A percentile compares a stretch with the other conserved stretches of the same genome.
Conservation (phyloP, 2,113 vertebrate genomes). For the Siniperca chuatsi region DNA sequence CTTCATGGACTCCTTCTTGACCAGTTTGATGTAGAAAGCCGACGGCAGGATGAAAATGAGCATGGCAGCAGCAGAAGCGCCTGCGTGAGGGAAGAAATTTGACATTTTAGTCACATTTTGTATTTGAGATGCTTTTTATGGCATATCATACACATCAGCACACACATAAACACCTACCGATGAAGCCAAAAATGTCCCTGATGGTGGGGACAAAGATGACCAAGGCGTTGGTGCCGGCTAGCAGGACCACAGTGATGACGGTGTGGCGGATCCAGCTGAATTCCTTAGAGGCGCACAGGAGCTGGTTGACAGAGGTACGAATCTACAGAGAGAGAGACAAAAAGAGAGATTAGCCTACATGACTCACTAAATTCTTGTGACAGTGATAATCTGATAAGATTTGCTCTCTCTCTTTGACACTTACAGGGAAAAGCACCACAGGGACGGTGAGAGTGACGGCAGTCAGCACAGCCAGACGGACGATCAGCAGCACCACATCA, state of each 20-base stretch:
- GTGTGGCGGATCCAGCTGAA: conserved; percentile 94
- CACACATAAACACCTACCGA: conserved; percentile 80
- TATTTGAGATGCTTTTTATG: background rate
- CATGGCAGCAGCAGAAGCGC: conserved; percentile 96
- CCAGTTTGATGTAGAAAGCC: conserved; percentile 97
- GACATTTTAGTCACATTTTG: background rate
- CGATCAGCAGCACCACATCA: conserved; percentile 92
- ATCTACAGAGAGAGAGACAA: conserved; percentile 83
- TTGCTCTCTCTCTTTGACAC: conserved; percentile 50
- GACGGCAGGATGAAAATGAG: conserved; percentile 98
- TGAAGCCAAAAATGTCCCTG: conserved; percentile 96
- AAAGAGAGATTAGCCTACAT: background rate
- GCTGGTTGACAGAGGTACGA: conserved; percentile 92
- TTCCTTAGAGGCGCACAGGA: conserved; percentile 88
- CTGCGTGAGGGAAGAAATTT: conserved; percentile 70
- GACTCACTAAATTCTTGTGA: background rate
- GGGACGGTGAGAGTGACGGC: conserved; percentile 97
- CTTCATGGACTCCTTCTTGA: conserved; percentile 95
- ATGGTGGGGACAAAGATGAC: conserved; percentile 97
- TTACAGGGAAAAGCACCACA: conserved; percentile 97
- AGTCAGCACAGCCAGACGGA: conserved; percentile 93
- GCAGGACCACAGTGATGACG: conserved; percentile 87
- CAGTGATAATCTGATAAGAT: background rate
- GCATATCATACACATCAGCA: background rate
- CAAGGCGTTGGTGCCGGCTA: conserved; percentile 88